phyloP scores from a whole-genome alignment of 2,888 invertebrate species.

The Watsonalla cultraria region DNA sequence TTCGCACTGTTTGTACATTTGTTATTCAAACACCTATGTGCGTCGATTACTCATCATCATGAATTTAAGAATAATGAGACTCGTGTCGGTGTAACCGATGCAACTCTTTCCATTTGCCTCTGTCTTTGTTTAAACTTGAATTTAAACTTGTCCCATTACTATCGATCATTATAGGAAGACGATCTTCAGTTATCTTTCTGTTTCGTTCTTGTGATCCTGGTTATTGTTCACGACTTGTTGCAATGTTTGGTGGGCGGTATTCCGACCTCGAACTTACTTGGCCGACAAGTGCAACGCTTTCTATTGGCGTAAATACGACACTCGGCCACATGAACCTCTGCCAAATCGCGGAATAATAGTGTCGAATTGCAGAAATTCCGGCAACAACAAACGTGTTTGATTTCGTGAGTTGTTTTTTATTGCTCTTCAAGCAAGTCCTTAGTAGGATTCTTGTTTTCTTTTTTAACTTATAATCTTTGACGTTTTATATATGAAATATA shows the following conservation, averaged over 20 bases:
- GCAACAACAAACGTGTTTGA: neutral
- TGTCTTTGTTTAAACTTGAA: too few relatives aligned
- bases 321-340: neutral
- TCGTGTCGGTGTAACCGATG: too few relatives aligned
- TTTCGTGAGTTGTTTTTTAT: neutral
- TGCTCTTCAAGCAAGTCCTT: neutral
- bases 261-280: slow-evolving; percentile 22
- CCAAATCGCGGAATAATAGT: neutral
- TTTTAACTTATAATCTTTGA: too few relatives aligned
- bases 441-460: neutral
- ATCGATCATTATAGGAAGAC: too few relatives aligned
- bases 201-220: slow-evolving; percentile 5
- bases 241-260: slow-evolving; percentile 10
- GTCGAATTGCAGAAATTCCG: neutral
- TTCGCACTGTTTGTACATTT: too few relatives aligned
- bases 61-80: too few relatives aligned
- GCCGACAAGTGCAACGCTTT: slow-evolving; percentile 38
- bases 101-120: too few relatives aligned
- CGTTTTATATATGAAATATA: too few relatives aligned
- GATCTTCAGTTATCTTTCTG: too few relatives aligned
- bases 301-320: slow-evolving; percentile 19
- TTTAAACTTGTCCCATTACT: too few relatives aligned
- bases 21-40: too few relatives aligned
- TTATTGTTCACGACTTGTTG: slow-evolving; percentile 12
- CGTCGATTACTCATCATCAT: too few relatives aligned